Percentiles rank a stretch among this genome's conserved stretches.
Evolutionary conservation across 1,140 invertebrate genomes (phyloP).

Genomic region (Drosophila lacertosa): DNA sequence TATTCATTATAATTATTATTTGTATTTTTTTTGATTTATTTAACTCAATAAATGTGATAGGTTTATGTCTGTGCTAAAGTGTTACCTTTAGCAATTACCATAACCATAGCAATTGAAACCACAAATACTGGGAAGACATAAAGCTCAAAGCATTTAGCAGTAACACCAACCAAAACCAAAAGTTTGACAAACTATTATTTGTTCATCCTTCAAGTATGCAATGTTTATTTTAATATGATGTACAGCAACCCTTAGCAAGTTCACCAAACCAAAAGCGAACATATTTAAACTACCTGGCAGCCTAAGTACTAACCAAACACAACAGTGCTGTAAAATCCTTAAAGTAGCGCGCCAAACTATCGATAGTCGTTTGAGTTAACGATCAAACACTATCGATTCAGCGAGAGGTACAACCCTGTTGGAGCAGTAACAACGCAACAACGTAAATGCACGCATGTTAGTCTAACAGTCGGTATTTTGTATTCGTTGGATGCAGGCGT

Average conservation of each 20-base stretch:
- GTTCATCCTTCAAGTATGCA: neutral
- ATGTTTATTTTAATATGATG: neutral
- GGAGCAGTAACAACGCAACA: neutral
- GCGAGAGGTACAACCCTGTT: neutral
- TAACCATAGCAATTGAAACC: neutral
- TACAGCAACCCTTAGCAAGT: neutral
- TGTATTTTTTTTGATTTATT: neutral
- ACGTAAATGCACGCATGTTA: conserved; percentile 20
- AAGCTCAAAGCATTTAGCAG: neutral
- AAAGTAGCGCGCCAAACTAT: conserved; percentile 11
- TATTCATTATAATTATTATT: no score
- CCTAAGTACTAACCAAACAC: no score
- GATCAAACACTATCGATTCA: neutral
- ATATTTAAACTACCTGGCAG: neutral
- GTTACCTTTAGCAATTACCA: neutral
- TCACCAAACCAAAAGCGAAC: neutral
- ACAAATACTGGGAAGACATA: neutral
- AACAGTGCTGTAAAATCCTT: conserved; percentile 2
- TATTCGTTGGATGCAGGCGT: conserved; percentile 17
- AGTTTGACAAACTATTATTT: neutral
- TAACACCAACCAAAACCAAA: neutral
- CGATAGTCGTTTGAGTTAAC: neutral
- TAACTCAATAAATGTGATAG: neutral
- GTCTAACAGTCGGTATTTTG: conserved; percentile 29
- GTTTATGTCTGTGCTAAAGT: neutral